phyloP scores from a whole-genome alignment of 2,113 vertebrate genomes.

The Vireo altiloquus region DNA sequence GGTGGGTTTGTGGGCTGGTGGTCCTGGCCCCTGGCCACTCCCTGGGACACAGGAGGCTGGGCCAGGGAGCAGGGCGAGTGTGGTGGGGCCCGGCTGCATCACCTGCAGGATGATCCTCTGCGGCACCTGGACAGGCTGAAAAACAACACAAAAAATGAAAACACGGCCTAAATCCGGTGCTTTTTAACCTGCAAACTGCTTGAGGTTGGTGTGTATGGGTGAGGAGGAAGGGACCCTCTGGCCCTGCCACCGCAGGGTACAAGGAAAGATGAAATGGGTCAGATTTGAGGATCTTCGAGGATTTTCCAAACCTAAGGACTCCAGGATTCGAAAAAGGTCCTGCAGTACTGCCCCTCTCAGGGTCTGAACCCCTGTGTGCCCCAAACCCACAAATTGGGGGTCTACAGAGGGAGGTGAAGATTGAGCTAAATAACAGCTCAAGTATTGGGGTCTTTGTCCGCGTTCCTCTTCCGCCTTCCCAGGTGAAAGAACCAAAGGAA shows the following conservation, averaged over 20 bases:
- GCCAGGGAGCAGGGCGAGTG: background rate
- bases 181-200: background rate
- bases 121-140: background rate
- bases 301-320: background rate
- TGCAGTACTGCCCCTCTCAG: background rate
- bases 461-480: background rate
- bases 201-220: accelerated
- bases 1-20: background rate
- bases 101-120: background rate
- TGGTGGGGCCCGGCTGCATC: background rate
- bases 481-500: background rate
- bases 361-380: background rate
- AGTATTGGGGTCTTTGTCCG: background rate
- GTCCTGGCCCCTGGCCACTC: background rate
- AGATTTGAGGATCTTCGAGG: background rate
- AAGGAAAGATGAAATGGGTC: background rate
- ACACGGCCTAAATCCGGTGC: accelerated
- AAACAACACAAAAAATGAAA: background rate
- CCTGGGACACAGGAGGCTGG: background rate
- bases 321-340: no score
- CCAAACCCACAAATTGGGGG: accelerated
- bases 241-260: accelerated
- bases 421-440: background rate
- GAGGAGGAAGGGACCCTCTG: background rate
- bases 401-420: background rate